A percentile compares a stretch with the other conserved stretches of the same genome.
Conservation (phyloP, 2,888 invertebrate species). For the Coronaproctus castanopsis region DNA sequence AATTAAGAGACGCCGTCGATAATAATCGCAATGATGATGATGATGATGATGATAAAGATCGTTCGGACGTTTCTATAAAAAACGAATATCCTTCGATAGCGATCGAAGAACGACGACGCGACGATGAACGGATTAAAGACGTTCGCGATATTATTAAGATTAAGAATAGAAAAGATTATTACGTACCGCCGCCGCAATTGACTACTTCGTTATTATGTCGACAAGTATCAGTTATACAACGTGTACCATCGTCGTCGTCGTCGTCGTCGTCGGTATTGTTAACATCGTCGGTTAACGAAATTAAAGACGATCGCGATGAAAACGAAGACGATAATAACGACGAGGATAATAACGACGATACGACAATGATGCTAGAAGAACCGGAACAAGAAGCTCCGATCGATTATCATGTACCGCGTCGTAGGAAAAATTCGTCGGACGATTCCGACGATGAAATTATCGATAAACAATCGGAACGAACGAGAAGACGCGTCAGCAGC, state of each 20-base stretch:
- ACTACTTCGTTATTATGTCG: slow-evolving; percentile 45
- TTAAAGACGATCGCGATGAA: too few relatives aligned
- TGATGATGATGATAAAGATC: background rate
- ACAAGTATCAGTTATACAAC: slow-evolving; percentile 59
- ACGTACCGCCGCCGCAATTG: slow-evolving; percentile 41
- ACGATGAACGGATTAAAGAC: too few relatives aligned
- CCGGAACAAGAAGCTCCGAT: slow-evolving; percentile 72
- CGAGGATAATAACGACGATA: background rate
- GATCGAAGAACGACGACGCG: too few relatives aligned
- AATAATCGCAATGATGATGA: background rate
- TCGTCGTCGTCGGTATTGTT: slow-evolving; percentile 14
- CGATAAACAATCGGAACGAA: background rate
- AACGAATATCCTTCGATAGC: too few relatives aligned
- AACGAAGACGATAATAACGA: background rate
- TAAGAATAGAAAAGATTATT: too few relatives aligned
- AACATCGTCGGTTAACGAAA: background rate
- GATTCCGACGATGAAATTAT: slow-evolving; percentile 23
- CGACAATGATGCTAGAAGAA: slow-evolving; percentile 25
- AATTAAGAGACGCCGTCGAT: too few relatives aligned
- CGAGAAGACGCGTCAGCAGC: slow-evolving; percentile 8
- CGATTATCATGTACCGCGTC: slow-evolving; percentile 69
- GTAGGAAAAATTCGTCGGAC: slow-evolving; percentile 25
- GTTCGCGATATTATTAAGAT: too few relatives aligned
- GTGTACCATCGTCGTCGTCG: slow-evolving; percentile 37
- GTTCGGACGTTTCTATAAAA: background rate